These are phyloP conservation scores for Tachystola acroxantha DNA, from an alignment of 2,888 invertebrate genomes.

Conservation along the genomic window DNA sequence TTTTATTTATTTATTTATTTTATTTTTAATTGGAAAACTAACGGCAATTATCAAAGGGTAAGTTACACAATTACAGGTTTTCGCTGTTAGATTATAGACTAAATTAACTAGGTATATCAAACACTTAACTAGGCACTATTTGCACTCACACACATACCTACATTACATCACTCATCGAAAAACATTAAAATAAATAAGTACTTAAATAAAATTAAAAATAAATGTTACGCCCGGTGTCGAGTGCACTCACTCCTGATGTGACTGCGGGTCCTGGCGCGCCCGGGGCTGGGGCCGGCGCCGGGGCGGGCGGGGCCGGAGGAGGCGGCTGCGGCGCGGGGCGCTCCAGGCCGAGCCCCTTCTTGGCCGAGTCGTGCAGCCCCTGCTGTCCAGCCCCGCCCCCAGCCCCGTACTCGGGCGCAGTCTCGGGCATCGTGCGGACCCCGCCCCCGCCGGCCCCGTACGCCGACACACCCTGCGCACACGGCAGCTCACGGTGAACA, in stretches of 20 bases:
- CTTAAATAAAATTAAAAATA: too few species aligned
- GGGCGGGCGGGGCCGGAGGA: slow-evolving; percentile 9
- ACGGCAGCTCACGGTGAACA: not conserved
- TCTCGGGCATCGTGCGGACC: slow-evolving; percentile 48
- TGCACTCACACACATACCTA: too few species aligned
- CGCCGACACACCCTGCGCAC: slow-evolving; percentile 41
- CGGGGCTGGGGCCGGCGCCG: not conserved
- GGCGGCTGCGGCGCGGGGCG: slow-evolving; percentile 10
- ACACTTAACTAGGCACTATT: too few species aligned
- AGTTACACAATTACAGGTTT: too few species aligned
- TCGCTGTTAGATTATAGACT: too few species aligned
- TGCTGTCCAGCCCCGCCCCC: slow-evolving; percentile 39
- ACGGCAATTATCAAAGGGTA: too few species aligned
- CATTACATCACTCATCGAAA: too few species aligned
- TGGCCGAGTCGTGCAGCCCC: slow-evolving; percentile 55
- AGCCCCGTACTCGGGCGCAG: slow-evolving; percentile 44
- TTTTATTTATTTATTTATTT: too few species aligned
- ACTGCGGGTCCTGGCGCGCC: slow-evolving; percentile 8
- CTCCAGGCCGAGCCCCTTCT: slow-evolving; percentile 48
- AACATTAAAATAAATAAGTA: too few species aligned
- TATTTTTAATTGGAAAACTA: too few species aligned
- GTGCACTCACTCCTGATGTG: slow-evolving; percentile 9
- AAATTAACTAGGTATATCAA: too few species aligned
- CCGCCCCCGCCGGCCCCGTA: slow-evolving; percentile 32
- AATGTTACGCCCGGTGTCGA: too few species aligned